Conservation (phyloP, 1,140 invertebrate species). For the Macrostomum lignano region DNA sequence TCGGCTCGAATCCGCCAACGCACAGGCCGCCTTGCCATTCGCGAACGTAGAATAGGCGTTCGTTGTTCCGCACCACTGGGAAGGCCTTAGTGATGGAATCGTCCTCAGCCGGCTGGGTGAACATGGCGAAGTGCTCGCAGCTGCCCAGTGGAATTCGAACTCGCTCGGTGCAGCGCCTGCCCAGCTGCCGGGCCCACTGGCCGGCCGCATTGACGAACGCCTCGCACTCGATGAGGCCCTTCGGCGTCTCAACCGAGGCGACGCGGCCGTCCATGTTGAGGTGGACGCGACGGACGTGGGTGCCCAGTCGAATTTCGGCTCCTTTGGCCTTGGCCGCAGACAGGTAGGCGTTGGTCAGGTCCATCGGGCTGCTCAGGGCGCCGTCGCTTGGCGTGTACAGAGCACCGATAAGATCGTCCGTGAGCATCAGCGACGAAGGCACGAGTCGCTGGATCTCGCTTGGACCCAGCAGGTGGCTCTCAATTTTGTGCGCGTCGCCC, state of each 20-base stretch:
- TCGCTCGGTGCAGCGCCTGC: slow-evolving; percentile 46
- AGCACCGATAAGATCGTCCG: too few species aligned
- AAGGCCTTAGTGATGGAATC: slow-evolving; percentile 6
- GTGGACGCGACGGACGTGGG: too few species aligned
- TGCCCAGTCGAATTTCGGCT: too few species aligned
- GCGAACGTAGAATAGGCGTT: slow-evolving; percentile 56
- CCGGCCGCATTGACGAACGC: slow-evolving; percentile 70
- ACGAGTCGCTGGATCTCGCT: too few species aligned
- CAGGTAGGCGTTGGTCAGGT: too few species aligned
- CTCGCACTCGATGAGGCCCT: slow-evolving; percentile 48
- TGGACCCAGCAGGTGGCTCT: too few species aligned
- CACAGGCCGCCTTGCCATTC: slow-evolving; percentile 40
- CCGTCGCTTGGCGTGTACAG: too few species aligned
- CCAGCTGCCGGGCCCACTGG: slow-evolving; percentile 44
- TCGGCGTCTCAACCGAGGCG: slow-evolving; percentile 48
- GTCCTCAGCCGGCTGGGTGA: slow-evolving; percentile 43
- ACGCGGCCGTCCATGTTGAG: too few species aligned
- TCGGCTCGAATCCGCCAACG: slow-evolving; percentile 50
- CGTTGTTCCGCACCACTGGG: slow-evolving; percentile 54
- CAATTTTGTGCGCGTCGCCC: too few species aligned
- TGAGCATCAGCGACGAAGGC: too few species aligned
- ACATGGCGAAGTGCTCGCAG: slow-evolving; percentile 64
- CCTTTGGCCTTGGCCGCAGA: too few species aligned
- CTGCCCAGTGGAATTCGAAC: slow-evolving; percentile 70
- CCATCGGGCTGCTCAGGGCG: too few species aligned